Percentiles rank a stretch among this genome's conserved stretches.
These are phyloP conservation scores for Dermatemys mawii DNA, from an alignment of 2,113 vertebrate genomes.

Conservation along the genomic window DNA sequence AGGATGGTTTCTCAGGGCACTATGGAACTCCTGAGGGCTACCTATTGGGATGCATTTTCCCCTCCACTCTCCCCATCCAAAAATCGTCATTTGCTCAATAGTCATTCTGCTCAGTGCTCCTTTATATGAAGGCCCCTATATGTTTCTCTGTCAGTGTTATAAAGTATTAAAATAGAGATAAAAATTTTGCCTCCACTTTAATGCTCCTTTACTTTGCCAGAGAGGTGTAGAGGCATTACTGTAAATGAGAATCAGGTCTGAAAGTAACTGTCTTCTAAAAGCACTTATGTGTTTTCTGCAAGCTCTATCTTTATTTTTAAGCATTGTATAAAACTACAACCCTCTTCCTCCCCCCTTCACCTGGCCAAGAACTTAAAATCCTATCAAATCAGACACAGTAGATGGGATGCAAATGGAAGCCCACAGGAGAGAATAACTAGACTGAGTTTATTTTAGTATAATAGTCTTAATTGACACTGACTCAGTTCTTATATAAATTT, in stretches of 20 bases:
- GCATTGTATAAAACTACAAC: not conserved
- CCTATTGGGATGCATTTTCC: not conserved
- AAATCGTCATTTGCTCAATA: not conserved
- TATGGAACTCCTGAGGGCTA: not conserved
- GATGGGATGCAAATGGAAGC: not conserved
- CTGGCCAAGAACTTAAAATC: too few species aligned
- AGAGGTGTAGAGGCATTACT: not conserved
- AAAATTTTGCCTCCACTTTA: too few species aligned
- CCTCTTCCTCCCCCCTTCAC: too few species aligned
- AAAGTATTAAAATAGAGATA: not conserved
- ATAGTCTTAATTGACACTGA: too few species aligned
- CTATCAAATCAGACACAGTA: not conserved
- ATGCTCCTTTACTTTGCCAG: not conserved
- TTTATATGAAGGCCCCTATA: not conserved
- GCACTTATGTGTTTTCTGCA: too few species aligned
- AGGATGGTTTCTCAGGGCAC: not conserved
- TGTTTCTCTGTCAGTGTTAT: not conserved
- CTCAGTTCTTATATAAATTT: too few species aligned
- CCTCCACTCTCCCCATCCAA: not conserved
- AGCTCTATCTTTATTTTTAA: too few species aligned
- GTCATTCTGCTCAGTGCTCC: not conserved
- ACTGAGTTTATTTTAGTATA: not conserved
- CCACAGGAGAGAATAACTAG: not conserved
- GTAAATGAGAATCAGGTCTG: not conserved
- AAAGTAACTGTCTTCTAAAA: not conserved